Evolutionary conservation across 2,888 invertebrate genomes (phyloP).

Genomic region (Nesidiocoris tenuis): DNA sequence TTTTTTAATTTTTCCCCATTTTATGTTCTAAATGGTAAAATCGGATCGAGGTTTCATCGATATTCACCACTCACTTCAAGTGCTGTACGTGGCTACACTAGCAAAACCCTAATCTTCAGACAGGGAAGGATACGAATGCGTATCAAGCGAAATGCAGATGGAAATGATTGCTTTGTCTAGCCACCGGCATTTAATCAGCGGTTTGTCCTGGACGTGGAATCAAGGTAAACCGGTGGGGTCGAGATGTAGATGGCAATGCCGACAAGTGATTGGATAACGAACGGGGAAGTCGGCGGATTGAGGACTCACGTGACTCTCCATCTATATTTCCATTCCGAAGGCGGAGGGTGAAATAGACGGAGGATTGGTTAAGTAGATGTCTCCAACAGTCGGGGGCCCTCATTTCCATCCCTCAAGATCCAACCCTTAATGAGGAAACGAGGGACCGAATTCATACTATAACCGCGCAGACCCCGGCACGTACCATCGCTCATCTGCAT

Average conservation of each 20-base stretch:
- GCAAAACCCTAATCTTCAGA: too few relatives aligned
- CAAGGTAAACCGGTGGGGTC: background rate
- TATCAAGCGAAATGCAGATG: slow-evolving; percentile 37
- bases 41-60: too few relatives aligned
- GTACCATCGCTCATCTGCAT: background rate
- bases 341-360: background rate
- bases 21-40: too few relatives aligned
- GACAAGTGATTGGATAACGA: background rate
- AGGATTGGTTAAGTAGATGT: slow-evolving; percentile 24
- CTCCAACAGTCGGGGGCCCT: slow-evolving; percentile 13
- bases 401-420: background rate
- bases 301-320: background rate
- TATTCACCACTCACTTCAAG: too few relatives aligned
- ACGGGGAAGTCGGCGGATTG: background rate
- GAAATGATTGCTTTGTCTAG: slow-evolving; percentile 40
- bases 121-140: background rate
- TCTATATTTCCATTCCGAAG: background rate
- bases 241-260: background rate
- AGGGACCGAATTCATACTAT: slow-evolving; percentile 22
- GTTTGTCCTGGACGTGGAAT: background rate
- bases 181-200: slow-evolving; percentile 39
- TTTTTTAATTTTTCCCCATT: too few relatives aligned
- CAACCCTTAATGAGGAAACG: slow-evolving; percentile 1
- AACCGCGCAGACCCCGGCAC: background rate
- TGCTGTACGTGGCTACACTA: too few relatives aligned